Evolutionary conservation across 2,888 invertebrate species (phyloP).

Genomic region (Argyresthia goedartella): DNA sequence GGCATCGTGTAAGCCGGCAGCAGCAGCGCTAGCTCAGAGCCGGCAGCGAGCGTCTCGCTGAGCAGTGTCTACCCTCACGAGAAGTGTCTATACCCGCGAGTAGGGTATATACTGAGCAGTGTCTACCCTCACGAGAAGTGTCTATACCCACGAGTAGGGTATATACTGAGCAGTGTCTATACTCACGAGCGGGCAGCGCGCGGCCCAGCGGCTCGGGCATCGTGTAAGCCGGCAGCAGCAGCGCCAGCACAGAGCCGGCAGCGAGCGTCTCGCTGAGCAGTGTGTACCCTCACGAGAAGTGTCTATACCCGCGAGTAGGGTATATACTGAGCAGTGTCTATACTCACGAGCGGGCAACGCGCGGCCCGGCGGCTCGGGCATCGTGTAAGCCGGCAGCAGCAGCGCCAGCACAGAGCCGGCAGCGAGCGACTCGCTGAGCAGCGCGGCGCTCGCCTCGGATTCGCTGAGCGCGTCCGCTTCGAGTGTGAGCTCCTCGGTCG

Average conservation of each 20-base stretch:
- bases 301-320: not conserved
- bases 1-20: too few relatives aligned
- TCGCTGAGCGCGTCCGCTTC: constrained; percentile 58
- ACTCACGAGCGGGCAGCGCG: constrained; percentile 77
- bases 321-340: not conserved
- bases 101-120: too few relatives aligned
- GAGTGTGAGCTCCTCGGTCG: constrained; percentile 58
- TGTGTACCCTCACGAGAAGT: constrained; percentile 22
- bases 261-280: constrained; percentile 73
- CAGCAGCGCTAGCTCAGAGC: too few relatives aligned
- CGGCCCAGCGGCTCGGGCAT: constrained; percentile 75
- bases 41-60: too few relatives aligned
- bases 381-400: constrained; percentile 78
- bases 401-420: constrained; percentile 77
- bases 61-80: too few relatives aligned
- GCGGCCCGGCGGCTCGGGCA: constrained; percentile 74
- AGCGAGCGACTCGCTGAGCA: constrained; percentile 73
- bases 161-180: too few relatives aligned
- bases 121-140: too few relatives aligned
- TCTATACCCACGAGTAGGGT: too few relatives aligned
- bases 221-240: constrained; percentile 79
- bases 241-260: constrained; percentile 75
- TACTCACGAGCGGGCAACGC: constrained; percentile 77
- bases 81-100: too few relatives aligned
- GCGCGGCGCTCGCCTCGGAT: constrained; percentile 70